A percentile compares a stretch with the other conserved stretches of the same genome.
These are phyloP conservation scores for Sakesphorus luctuosus DNA, from an alignment of 2,113 vertebrate genomes.

Conservation along the genomic window DNA sequence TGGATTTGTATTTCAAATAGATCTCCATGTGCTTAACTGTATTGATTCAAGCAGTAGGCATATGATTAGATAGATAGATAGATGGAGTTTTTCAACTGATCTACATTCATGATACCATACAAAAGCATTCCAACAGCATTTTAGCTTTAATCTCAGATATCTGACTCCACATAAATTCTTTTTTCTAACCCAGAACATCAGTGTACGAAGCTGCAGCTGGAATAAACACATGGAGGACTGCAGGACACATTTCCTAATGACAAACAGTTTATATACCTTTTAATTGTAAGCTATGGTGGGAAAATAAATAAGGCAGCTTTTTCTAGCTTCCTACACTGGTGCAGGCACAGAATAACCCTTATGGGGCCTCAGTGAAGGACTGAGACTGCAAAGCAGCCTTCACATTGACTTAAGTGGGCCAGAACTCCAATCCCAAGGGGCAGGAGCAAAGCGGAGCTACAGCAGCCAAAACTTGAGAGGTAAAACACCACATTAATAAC, in stretches of 20 bases:
- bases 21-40: slow-evolving; percentile 26
- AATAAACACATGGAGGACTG: background rate
- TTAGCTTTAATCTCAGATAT: background rate
- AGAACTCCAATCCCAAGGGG: background rate
- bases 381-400: background rate
- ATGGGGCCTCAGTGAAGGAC: background rate
- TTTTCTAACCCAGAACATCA: background rate
- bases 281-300: background rate
- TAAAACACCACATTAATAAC: background rate
- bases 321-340: background rate
- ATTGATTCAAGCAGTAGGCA: slow-evolving; percentile 26
- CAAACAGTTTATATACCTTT: background rate
- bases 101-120: background rate
- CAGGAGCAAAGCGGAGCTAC: background rate
- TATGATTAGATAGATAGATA: background rate
- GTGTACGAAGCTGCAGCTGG: background rate
- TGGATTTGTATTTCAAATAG: slow-evolving; percentile 50
- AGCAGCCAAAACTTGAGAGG: background rate
- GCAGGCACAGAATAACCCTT: background rate
- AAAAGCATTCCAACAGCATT: slow-evolving; percentile 13
- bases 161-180: background rate
- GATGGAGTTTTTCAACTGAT: background rate
- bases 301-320: background rate
- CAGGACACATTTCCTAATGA: background rate
- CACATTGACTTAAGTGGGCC: background rate